Percentiles rank a stretch among this genome's conserved stretches.
These are phyloP conservation scores for Acrobasis consociella DNA, from an alignment of 2,888 invertebrate species.

Conservation along the genomic window DNA sequence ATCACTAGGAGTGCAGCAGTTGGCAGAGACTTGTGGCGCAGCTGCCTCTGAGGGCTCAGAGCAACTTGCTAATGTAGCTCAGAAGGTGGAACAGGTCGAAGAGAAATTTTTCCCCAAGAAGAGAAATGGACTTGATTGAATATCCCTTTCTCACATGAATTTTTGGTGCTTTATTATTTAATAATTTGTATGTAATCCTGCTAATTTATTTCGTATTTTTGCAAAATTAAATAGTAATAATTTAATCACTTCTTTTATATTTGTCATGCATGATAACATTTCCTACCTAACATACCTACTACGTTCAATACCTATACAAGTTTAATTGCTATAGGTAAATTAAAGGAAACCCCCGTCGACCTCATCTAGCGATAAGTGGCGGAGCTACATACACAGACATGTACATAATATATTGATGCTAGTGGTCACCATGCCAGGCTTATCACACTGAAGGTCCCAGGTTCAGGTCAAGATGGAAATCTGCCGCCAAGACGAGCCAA, in stretches of 20 bases:
- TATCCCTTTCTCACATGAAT: slow-evolving; percentile 2
- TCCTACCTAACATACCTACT: too few species aligned
- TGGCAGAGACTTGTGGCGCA: slow-evolving; percentile 70
- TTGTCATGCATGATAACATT: too few species aligned
- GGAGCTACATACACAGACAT: too few species aligned
- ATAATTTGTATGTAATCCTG: slow-evolving; percentile 21
- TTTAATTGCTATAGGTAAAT: too few species aligned
- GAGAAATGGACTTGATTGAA: slow-evolving; percentile 72
- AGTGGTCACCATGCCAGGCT: too few species aligned
- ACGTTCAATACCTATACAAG: too few species aligned
- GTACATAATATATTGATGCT: too few species aligned
- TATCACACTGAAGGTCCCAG: too few species aligned
- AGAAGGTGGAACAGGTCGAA: slow-evolving; percentile 67
- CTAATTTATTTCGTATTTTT: slow-evolving; percentile 37
- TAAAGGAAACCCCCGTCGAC: too few species aligned
- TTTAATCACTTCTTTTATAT: neutral
- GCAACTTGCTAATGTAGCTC: slow-evolving; percentile 63
- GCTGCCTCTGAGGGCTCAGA: slow-evolving; percentile 69
- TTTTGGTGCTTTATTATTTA: slow-evolving; percentile 31
- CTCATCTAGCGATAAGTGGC: too few species aligned
- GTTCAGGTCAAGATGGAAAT: too few species aligned
- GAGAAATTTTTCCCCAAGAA: slow-evolving; percentile 65
- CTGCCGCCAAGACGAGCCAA: too few species aligned
- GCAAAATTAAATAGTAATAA: slow-evolving; percentile 23
- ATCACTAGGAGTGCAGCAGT: slow-evolving; percentile 67